Percentiles rank a stretch among this genome's conserved stretches.
Conservation (phyloP, 2,797 vertebrate genomes). For the Hypotaenidia okinawae region DNA sequence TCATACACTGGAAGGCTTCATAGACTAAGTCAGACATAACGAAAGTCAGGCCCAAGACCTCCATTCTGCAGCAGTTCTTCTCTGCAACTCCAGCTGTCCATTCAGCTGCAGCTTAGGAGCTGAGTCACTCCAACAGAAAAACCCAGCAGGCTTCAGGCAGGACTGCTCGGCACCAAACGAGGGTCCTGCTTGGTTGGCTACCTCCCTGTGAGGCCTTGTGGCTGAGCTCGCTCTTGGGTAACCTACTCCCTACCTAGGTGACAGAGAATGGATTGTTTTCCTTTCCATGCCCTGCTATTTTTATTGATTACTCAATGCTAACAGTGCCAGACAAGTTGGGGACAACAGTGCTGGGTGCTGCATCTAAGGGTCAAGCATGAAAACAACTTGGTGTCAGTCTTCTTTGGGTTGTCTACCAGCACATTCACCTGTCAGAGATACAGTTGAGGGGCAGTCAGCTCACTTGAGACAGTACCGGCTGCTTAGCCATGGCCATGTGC, state of each 20-base stretch:
- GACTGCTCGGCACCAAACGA: neutral
- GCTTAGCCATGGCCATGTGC: fast-evolving
- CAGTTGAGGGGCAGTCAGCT: neutral
- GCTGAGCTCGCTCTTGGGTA: neutral
- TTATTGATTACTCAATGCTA: neutral
- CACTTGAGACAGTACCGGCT: neutral
- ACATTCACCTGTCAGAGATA: neutral
- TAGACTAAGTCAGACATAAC: neutral
- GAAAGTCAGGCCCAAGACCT: neutral
- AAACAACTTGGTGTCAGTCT: neutral
- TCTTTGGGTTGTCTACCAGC: neutral
- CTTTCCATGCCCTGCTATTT: neutral
- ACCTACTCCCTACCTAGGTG: neutral
- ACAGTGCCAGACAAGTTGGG: neutral
- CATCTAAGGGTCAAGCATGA: neutral
- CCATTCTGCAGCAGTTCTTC: neutral
- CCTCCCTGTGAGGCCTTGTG: neutral
- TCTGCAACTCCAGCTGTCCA: neutral
- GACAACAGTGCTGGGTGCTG: neutral
- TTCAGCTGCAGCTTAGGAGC: neutral
- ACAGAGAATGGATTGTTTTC: neutral
- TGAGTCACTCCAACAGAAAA: neutral
- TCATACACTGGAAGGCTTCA: neutral
- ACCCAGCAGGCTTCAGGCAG: neutral
- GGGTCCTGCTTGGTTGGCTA: neutral